phyloP scores from a whole-genome alignment of 2,888 invertebrate species.

The Pollenia angustigena region DNA sequence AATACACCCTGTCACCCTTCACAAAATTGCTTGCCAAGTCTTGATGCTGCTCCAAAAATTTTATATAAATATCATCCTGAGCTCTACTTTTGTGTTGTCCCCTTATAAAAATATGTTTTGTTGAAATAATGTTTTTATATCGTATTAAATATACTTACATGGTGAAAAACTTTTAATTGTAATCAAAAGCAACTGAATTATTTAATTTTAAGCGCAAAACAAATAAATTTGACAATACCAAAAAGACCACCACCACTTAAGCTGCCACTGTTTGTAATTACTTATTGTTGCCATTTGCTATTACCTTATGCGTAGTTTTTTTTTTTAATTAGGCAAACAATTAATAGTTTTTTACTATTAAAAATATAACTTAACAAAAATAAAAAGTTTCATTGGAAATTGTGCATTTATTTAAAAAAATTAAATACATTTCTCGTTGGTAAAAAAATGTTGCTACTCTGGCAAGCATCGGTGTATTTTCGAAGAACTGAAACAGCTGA shows the following conservation, averaged over 20 bases:
- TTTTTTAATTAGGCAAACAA: not conserved
- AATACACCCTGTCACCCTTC: not conserved
- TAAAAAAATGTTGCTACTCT: too few species aligned
- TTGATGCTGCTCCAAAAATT: constrained; percentile 18
- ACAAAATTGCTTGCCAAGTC: constrained; percentile 21
- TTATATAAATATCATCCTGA: constrained; percentile 12
- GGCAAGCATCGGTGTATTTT: not conserved
- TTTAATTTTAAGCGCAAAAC: too few species aligned
- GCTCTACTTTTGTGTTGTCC: constrained; percentile 22
- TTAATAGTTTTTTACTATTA: not conserved
- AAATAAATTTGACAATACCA: not conserved
- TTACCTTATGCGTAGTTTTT: not conserved
- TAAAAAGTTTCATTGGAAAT: too few species aligned
- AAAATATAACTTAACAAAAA: too few species aligned
- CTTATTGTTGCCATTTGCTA: constrained; percentile 9
- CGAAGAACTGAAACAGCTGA: not conserved
- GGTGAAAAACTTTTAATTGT: too few species aligned
- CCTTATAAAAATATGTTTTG: not conserved
- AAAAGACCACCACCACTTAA: not conserved
- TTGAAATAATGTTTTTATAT: too few species aligned
- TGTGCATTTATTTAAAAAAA: too few species aligned
- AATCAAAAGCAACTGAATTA: too few species aligned
- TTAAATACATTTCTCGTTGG: too few species aligned
- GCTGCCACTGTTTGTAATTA: constrained; percentile 6
- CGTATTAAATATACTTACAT: too few species aligned